A percentile compares a stretch with the other conserved stretches of the same genome.
Conservation (phyloP, 92 coral and sea anemone genomes). For the Porites evermanni region DNA sequence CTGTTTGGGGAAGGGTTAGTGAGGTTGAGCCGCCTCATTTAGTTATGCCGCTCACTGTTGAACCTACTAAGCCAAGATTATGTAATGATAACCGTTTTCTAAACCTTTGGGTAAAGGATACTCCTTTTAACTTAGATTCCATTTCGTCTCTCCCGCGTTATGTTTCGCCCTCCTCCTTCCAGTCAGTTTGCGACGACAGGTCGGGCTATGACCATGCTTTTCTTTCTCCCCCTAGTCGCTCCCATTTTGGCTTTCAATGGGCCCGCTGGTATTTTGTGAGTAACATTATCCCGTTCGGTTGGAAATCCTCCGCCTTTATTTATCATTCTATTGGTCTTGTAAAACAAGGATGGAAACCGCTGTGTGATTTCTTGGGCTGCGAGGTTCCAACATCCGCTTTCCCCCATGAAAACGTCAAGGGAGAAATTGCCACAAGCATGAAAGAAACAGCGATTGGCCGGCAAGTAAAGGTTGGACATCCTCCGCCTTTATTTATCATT, state of each 20-base stretch:
- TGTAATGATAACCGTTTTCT: conserved; percentile 33
- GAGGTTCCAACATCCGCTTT: no score
- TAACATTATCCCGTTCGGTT: conserved; percentile 48
- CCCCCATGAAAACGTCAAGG: no score
- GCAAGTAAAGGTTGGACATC: conserved; percentile 33
- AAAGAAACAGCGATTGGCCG: no score
- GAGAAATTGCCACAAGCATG: no score
- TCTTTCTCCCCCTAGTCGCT: conserved; percentile 26
- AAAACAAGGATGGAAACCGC: no score
- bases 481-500: conserved; percentile 44
- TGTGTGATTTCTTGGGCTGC: no score
- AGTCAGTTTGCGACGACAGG: conserved; percentile 62
- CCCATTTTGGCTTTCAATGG: conserved; percentile 57
- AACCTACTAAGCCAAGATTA: conserved; percentile 20
- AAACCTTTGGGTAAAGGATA: conserved; percentile 34
- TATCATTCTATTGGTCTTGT: conserved; percentile 38
- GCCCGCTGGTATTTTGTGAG: conserved; percentile 49
- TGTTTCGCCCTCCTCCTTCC: conserved; percentile 37
- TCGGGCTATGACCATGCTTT: conserved; percentile 65
- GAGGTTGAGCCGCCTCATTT: not conserved
- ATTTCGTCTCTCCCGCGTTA: conserved; percentile 45
- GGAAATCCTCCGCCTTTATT: conserved; percentile 53
- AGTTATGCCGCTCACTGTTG: conserved; percentile 26
- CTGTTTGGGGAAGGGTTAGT: conserved; percentile 21
- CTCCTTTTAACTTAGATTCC: conserved; percentile 27